Evolutionary conservation across 1,140 invertebrate genomes (phyloP), one percentile per base, ranked within the genome.

Genomic region (Forficula auricularia): DNA sequence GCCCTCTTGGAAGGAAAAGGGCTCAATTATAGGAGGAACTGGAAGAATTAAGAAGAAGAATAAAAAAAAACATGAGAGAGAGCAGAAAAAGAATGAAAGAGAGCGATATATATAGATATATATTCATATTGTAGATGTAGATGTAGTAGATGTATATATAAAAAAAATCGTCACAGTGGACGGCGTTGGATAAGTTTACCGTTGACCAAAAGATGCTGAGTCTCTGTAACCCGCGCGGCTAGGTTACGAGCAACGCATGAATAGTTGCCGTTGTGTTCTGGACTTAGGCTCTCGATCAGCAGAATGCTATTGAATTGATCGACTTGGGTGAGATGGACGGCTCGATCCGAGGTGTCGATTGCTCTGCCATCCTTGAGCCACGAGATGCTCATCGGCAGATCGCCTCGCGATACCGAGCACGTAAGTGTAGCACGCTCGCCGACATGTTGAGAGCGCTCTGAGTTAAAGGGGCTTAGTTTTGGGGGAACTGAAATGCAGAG

Each of bases 21-120:
- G 77, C 70, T 80, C 77, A 71, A 82, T 80, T 67, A 77, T 77
- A 66, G 78, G 78, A 64, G 78, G 77, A 72, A 81, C 79, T 82
- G 75, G 65, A 75, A 75, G 65, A 65, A 64, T 46, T 63, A 73
- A 27, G 62, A 64, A 67, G 67, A 65, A 67, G 59, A 71, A 48
- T 37, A 52, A 48, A 52, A 50, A 51, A 42, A 41, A 38, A 44
- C 4, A 27, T 10, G 10, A 6, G 22, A 27, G 42, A 56, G 41
- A 52, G 38, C 19, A 31, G 31, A 50, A 48, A 45, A 48, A 45
- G 43, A 46, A 27, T 40, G 33, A 38, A 43, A 34, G 43, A n/a
- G n/a, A 41, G 20, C 10, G 30, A 27, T 27, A 42, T 38, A 42
- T 27, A 2, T 35, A 27, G 14, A 27, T 40, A 40, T 38, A 32